phyloP scores from a whole-genome alignment of 2,888 invertebrate species.

The Clostera curtula region DNA sequence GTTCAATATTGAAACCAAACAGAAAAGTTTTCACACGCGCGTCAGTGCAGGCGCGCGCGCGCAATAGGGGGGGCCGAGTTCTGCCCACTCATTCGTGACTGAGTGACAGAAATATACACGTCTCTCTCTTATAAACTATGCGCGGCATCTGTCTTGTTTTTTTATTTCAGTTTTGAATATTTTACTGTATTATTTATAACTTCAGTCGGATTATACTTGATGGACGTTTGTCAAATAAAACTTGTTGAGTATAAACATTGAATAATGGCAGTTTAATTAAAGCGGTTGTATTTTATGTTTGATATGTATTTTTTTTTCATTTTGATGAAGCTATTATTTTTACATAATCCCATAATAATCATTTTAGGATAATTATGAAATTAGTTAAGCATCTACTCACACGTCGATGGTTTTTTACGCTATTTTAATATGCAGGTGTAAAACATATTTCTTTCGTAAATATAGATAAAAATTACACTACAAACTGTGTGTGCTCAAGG shows the following conservation, averaged over 20 bases:
- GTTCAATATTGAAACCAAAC: slow-evolving; percentile 14
- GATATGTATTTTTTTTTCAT: no score
- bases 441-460: no score
- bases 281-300: no score
- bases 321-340: no score
- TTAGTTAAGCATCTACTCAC: no score
- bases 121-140: slow-evolving; percentile 48
- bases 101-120: slow-evolving; percentile 42
- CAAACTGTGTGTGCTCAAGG: no score
- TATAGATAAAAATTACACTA: no score
- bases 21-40: slow-evolving; percentile 55
- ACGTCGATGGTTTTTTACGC: no score
- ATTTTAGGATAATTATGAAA: no score
- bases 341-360: no score
- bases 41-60: slow-evolving; percentile 58
- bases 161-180: slow-evolving; percentile 29
- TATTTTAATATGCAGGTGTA: no score
- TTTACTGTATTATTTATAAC: slow-evolving; percentile 20
- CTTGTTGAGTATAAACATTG: neutral
- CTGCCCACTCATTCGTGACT: slow-evolving; percentile 50
- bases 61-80: slow-evolving; percentile 53
- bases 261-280: slow-evolving; percentile 1
- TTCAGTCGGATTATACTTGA: slow-evolving; percentile 18
- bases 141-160: slow-evolving; percentile 25
- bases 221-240: slow-evolving; percentile 13